Conservation (phyloP, 2,797 vertebrate genomes). For the Arremon brunneinucha region DNA sequence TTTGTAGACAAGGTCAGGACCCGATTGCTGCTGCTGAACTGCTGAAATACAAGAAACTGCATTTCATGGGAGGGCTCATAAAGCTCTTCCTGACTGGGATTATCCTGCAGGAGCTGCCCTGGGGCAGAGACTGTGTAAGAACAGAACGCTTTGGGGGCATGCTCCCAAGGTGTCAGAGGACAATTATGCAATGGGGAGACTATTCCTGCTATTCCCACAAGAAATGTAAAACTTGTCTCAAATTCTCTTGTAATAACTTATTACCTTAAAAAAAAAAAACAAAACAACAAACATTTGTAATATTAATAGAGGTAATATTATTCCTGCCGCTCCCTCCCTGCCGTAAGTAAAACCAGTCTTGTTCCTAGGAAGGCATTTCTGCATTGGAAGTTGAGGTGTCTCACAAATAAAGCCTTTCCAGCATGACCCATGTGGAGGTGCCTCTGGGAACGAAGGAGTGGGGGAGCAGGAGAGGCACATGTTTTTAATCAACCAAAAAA, state of each 20-base stretch:
- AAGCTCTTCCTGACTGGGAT: neutral
- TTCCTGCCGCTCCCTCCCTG: conserved; percentile 16
- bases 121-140: neutral
- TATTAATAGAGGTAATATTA: neutral
- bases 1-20: neutral
- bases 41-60: neutral
- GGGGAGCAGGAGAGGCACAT: neutral
- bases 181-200: conserved; percentile 53
- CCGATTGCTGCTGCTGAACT: neutral
- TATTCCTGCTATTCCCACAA: neutral
- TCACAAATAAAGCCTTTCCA: neutral
- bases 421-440: neutral
- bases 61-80: neutral
- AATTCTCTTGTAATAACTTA: conserved; percentile 58
- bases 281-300: neutral
- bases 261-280: neutral
- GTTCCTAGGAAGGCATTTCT: conserved; percentile 12
- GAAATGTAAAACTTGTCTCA: neutral
- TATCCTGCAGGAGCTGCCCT: neutral
- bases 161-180: conserved; percentile 13
- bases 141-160: neutral
- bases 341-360: neutral
- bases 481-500: conserved; percentile 60
- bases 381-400: neutral
- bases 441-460: neutral